phyloP scores from a whole-genome alignment of 2,797 vertebrate genomes.

The Gastrophryne carolinensis region DNA sequence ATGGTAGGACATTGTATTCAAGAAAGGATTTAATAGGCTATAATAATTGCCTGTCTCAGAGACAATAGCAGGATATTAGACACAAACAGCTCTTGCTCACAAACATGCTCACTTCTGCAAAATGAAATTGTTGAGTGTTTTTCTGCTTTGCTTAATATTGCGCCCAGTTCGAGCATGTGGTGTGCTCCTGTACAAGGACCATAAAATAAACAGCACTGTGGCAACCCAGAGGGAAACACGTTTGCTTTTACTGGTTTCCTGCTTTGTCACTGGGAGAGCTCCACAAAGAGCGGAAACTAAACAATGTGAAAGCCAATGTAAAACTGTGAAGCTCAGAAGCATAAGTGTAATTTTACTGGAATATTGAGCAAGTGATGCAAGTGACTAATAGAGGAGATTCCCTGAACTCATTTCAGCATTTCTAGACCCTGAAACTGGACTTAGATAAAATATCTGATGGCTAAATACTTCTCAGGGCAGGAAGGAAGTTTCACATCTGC shows the following conservation, averaged over 20 bases:
- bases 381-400: background rate
- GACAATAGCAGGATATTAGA: constrained; percentile 1
- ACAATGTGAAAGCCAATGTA: constrained; percentile 9
- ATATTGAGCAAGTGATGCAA: background rate
- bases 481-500: too few species aligned
- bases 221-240: background rate
- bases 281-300: constrained; percentile 27
- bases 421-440: too few species aligned
- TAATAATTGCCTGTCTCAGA: background rate
- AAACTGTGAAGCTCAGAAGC: too few species aligned
- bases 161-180: constrained; percentile 13
- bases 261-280: constrained; percentile 5
- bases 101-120: background rate
- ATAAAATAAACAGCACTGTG: constrained; percentile 4
- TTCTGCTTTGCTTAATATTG: background rate
- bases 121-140: background rate
- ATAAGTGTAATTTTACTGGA: background rate
- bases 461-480: too few species aligned
- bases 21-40: background rate
- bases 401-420: background rate
- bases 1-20: background rate
- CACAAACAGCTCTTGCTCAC: background rate
- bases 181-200: background rate
- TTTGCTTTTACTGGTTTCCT: background rate
- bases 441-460: too few species aligned